Percentiles rank a stretch among this genome's conserved stretches.
phyloP scores from a whole-genome alignment of 2,113 vertebrate species.

The Zosterops lateralis region DNA sequence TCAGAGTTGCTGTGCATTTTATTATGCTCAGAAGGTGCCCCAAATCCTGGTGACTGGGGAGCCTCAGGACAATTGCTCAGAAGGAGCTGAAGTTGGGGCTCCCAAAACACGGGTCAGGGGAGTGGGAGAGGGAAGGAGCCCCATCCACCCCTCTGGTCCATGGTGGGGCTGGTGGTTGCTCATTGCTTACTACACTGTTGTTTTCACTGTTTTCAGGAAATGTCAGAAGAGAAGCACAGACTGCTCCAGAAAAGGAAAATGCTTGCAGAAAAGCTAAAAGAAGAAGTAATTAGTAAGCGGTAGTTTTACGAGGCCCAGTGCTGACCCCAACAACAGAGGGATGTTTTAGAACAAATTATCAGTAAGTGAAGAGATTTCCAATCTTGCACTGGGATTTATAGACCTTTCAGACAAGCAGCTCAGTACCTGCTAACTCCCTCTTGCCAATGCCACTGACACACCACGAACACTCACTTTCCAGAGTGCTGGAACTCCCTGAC shows the following conservation, averaged over 20 bases:
- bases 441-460: not conserved
- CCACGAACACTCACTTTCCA: not conserved
- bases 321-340: not conserved
- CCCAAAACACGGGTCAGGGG: fast-evolving
- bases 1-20: not conserved
- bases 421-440: not conserved
- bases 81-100: not conserved
- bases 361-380: constrained; percentile 30
- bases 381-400: not conserved
- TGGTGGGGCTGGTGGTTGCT: not conserved
- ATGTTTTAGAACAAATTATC: constrained; percentile 55
- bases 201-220: constrained; percentile 52
- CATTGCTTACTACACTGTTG: not conserved
- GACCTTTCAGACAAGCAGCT: not conserved
- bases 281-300: constrained; percentile 96
- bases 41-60: not conserved
- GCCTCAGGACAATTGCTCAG: not conserved
- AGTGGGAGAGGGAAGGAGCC: not conserved
- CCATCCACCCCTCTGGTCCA: not conserved
- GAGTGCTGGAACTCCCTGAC: not conserved
- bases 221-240: constrained; percentile 88
- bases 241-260: constrained; percentile 91
- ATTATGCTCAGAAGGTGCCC: not conserved
- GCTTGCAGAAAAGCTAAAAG: constrained; percentile 94
- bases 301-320: not conserved